Evolutionary conservation across 2,888 invertebrate species (phyloP), one percentile per base, ranked within the genome.

Genomic region (Napeogenes inachia): DNA sequence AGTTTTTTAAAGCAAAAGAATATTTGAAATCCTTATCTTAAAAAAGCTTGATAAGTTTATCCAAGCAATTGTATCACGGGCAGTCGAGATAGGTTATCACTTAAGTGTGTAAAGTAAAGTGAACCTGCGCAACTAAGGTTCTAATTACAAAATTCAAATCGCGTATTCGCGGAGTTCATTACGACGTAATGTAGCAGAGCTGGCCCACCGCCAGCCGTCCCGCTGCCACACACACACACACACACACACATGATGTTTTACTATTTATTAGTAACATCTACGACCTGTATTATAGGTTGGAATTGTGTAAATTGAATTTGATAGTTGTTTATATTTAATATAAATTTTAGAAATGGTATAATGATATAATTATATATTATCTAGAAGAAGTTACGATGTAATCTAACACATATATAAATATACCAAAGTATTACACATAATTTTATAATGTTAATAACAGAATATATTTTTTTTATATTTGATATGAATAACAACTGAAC

Each of bases 141-240:
- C 60, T 67, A 70, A 70, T 70, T 70, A 68, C 64, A 62, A 66
- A 70, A 65, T 68, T 70, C 66, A 64, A 70, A 68, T 64, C 63
- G 65, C 64, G 67, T 68, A 64, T 64, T 57, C 60, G 54, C 59
- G 63, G 64, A 61, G 67, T 66, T 68, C 64, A 69, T 65, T 68
- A 69, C 66, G 66, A 56, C 61, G 64, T 66, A 64, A 60, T 60
- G 59, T 61, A 67, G 58, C 64, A 46, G 61, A 54, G 30, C 68
- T 71, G 71, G 69, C 70, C 56, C 38, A 50, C 30, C 56, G 70
- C 68, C 70, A 70, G 64, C 60, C 64, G 61, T 50, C 61, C 58
- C 59, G 58, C 62, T 64, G 67, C 67, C 67, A 65, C 64, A 65
- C 59, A 60, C 53, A 57, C 60, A 54, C 56, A 53, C 60, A 45